Evolutionary conservation across 1,140 invertebrate species (phyloP), one percentile per base, ranked within the genome.

Genomic region (Drosophila aff.): DNA sequence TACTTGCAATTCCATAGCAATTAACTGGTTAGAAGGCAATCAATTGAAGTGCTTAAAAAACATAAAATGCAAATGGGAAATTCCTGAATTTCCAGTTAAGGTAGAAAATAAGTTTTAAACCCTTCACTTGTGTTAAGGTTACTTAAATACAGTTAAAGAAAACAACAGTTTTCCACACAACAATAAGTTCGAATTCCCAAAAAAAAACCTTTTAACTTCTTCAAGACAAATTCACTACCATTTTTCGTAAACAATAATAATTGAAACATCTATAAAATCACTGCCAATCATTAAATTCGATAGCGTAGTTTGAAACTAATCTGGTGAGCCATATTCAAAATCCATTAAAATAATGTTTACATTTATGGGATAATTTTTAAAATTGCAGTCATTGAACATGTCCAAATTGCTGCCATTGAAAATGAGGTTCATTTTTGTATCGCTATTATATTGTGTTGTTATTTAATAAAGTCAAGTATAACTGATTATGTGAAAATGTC

Each of bases 51-150:
- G 26, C 10, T 53, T 28, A 28, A 44, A 38, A 43, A 47, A n/a
- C 18, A 38, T 33, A 36, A 75, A n/a, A 74, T 74, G 68, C n/a
- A 36, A 75, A 75, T 41, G 38, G 36, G 5, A 28, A 26, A 57
- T 38, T 58, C 59, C 18, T n/a, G 31, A 50, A 62, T 46, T 47
- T 41, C 57, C 28, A 64, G 52, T 50, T 33, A 38, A 47, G 33
- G 11, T 31, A 13, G 1, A 16, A 43, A 31, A 7, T 23, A 31
- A 57, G 11, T 13, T 58, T 11, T 38, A 13, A 23, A 4, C 10
- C 33, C 10, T 11, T 11, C 9, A 4, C 33, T 33, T 10, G 2
- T 33, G 10, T 11, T 11, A 33, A 33, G 11, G 33, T 33, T 33
- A 11, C 9, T 33, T 10, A 33, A 2, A 9, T 33, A 33, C 10